Evolutionary conservation across 2,113 vertebrate species (phyloP).

Genomic region (Labeo rohita): DNA sequence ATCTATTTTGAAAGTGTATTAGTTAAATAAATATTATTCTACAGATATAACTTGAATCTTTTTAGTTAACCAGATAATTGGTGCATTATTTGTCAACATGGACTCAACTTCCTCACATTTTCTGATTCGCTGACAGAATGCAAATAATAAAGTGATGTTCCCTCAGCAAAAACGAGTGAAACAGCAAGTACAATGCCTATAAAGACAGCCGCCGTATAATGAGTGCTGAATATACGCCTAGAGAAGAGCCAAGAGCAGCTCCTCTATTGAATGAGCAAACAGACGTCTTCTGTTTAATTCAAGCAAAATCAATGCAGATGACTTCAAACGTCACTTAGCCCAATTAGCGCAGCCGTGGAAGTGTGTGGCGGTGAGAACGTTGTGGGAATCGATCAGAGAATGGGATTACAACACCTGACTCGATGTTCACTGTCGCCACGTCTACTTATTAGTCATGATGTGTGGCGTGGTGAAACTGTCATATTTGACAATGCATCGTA

Average conservation of each 20-base stretch:
- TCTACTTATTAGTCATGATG: conserved; percentile 34
- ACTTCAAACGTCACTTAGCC: conserved; percentile 31
- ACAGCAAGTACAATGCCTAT: neutral
- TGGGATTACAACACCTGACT: conserved; percentile 19
- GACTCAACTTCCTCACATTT: neutral
- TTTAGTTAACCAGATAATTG: neutral
- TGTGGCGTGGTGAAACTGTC: conserved; percentile 9
- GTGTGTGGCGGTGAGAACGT: neutral
- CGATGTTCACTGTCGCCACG: neutral
- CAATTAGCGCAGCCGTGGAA: conserved; percentile 32
- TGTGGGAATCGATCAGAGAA: conserved; percentile 4
- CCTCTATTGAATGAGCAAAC: conserved; percentile 10
- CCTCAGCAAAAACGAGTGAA: neutral
- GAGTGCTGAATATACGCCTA: neutral
- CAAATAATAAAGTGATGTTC: neutral
- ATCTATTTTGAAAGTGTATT: no score
- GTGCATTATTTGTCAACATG: neutral
- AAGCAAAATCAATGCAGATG: conserved; percentile 40
- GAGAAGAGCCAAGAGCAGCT: neutral
- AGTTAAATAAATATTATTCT: no score
- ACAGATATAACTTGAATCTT: neutral
- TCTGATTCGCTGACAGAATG: neutral
- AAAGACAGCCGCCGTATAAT: neutral
- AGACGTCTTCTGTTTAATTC: conserved; percentile 30
- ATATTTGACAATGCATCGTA: conserved; percentile 15